phyloP scores from a whole-genome alignment of 2,797 vertebrate species.

The Megaceryle alcyon region DNA sequence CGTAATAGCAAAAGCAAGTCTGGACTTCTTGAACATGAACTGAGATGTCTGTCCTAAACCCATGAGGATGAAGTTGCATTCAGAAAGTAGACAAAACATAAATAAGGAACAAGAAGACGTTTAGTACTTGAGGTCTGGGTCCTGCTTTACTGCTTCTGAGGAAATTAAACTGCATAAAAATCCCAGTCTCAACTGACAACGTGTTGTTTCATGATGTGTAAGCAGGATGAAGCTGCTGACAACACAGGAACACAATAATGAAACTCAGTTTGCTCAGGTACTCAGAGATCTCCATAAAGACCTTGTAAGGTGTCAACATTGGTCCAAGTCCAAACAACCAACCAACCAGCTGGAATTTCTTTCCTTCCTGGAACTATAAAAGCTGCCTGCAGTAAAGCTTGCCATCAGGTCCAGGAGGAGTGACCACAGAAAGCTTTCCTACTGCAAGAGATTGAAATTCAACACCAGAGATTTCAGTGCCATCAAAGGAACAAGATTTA shows the following conservation, averaged over 20 bases:
- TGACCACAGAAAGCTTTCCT: neutral
- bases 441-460: neutral
- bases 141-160: neutral
- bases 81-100: neutral
- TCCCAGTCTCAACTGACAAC: neutral
- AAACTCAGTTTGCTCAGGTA: neutral
- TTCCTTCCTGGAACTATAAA: neutral
- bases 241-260: fast-evolving
- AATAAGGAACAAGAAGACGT: neutral
- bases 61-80: neutral
- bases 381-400: neutral
- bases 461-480: neutral
- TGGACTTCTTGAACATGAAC: neutral
- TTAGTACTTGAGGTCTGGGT: neutral
- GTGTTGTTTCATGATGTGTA: fast-evolving
- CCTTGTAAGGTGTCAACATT: neutral
- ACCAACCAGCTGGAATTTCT: neutral
- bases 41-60: neutral
- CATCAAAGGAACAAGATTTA: neutral
- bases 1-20: neutral
- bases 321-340: neutral
- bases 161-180: neutral
- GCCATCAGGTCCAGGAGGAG: neutral
- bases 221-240: neutral
- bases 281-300: neutral